These are phyloP conservation scores for Limosa lapponica DNA, from an alignment of 2,797 vertebrate species.

Conservation along the genomic window DNA sequence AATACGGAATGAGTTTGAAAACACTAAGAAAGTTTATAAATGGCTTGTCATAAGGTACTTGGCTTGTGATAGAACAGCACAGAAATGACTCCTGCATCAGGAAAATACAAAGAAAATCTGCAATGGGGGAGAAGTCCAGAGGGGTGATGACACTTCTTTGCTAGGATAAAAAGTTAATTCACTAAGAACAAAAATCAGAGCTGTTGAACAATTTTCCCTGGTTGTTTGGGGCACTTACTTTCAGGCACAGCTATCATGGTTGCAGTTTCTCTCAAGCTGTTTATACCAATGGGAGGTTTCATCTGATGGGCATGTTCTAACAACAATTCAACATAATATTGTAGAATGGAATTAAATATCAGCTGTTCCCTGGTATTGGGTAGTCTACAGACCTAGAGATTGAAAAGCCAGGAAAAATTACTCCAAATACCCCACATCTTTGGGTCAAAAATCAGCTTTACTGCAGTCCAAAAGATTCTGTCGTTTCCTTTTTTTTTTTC, in stretches of 20 bases:
- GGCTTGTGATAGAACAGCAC: not conserved
- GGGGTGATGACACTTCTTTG: not conserved
- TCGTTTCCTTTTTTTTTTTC: not conserved
- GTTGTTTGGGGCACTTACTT: not conserved
- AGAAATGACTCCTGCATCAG: not conserved
- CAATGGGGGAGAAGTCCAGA: not conserved
- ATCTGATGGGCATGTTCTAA: not conserved
- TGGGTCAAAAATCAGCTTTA: not conserved
- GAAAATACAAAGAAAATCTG: not conserved
- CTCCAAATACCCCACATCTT: not conserved
- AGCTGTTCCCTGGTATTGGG: not conserved
- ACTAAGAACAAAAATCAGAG: not conserved
- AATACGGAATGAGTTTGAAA: not conserved
- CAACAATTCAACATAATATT: not conserved
- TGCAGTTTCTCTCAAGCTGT: not conserved
- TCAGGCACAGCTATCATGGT: not conserved
- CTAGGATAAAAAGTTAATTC: not conserved
- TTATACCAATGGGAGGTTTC: not conserved
- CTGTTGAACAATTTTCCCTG: not conserved
- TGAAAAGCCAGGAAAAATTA: not conserved
- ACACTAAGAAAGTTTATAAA: slow-evolving; percentile 17
- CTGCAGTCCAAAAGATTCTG: not conserved
- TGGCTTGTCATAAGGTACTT: slow-evolving; percentile 6
- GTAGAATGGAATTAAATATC: not conserved
- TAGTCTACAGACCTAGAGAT: not conserved